These are phyloP conservation scores for Leucoraja erinaceus DNA, from an alignment of 2,113 vertebrate genomes.

Conservation along the genomic window DNA sequence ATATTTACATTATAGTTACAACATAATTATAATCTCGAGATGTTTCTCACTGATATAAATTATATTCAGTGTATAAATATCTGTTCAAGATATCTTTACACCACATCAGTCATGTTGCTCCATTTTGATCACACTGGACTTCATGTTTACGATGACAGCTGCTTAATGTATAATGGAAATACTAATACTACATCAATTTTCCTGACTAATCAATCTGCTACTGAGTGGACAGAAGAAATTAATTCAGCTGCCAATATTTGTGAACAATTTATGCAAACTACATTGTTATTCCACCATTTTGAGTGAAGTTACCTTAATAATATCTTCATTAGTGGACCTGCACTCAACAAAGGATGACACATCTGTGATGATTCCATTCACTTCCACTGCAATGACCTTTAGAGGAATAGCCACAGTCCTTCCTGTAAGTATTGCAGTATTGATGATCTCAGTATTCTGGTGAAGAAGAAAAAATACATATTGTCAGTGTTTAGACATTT, in stretches of 20 bases:
- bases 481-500: not conserved
- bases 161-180: not conserved
- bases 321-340: slow-evolving; percentile 90
- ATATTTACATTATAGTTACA: not conserved
- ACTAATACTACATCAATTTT: slow-evolving; percentile 10
- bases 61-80: not conserved
- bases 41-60: not conserved
- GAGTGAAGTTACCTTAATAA: slow-evolving; percentile 76
- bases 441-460: slow-evolving; percentile 96
- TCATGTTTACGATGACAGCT: not conserved
- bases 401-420: slow-evolving; percentile 90
- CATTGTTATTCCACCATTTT: not conserved
- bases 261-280: not conserved
- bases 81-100: not conserved
- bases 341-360: slow-evolving; percentile 79
- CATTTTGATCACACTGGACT: not conserved
- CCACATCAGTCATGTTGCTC: not conserved
- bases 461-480: slow-evolving; percentile 26
- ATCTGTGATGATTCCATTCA: slow-evolving; percentile 73
- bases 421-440: slow-evolving; percentile 89
- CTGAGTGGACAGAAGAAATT: not conserved
- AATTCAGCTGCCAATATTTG: not conserved
- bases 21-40: not conserved
- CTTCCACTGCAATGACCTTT: slow-evolving; percentile 92
- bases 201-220: not conserved